Base-by-base conservation (phyloP, 2,113 vertebrate genomes). In the Cairina moschata region DNA sequence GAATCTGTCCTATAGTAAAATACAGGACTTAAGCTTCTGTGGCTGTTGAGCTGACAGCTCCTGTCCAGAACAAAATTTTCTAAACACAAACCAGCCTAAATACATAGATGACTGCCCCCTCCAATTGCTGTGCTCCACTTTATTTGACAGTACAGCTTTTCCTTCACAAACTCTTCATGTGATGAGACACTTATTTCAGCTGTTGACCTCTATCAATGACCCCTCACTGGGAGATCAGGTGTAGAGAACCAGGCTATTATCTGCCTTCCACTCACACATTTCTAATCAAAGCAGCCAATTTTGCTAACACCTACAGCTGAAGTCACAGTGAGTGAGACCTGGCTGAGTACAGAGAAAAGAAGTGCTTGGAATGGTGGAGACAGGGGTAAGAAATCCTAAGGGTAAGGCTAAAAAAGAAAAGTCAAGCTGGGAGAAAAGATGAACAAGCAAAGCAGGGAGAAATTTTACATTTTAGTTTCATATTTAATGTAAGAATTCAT, bases 211-310 rank as follows among this genome's bases (percentile, higher is more conserved):
- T 85, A 68, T 97, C 95, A 91, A 22, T 97, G 96, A 97, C 96
- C 95, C 66, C 89, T 96, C 90, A 65, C 93, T 96, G 93, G 91
- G 95, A 96, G 95, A 97, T 96, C 96, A 97, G 95, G 69, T 97
- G 87, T 96, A 93, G 84, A 97, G 91, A 95, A 74, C 80, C 75
- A 96, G 80, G 88, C 96, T 97, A 96, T 97, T 97, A 96, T 97
- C 87, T 96, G 55, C 66, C 80, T 97, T 96, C 88, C 89, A 96
- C 86, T 97, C 60, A 56, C 87, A 90, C 23, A 69, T 95, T 93
- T 92, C 94, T 97, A 96, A 96, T 97, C 95, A 97, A 96, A 97
- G 96, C 92, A 84, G 85, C 92, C 93, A 91, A 92, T 97, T 97
- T 96, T 73, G 72, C 48, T 65, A 88, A 88, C 11, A 31, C 83